Conservation (phyloP, 1,140 invertebrate species). For the Trichomalopsis sarcophagae region DNA sequence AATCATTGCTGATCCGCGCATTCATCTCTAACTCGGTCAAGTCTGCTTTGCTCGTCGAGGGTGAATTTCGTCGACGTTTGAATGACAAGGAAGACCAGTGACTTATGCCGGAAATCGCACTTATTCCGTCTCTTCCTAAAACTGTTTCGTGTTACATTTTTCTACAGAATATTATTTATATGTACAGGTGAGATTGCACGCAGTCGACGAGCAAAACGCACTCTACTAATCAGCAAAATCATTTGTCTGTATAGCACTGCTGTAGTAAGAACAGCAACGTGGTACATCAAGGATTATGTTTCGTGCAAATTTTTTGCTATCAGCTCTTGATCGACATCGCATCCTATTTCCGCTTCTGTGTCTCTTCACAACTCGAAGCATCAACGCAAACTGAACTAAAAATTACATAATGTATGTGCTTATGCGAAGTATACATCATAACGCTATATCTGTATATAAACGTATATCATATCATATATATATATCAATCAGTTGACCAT, state of each 20-base stretch:
- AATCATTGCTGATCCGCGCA: not conserved
- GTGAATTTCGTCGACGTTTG: conserved; percentile 34
- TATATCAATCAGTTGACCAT: conserved; percentile 36
- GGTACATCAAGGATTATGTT: conserved; percentile 17
- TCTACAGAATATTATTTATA: conserved; percentile 43
- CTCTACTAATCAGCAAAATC: conserved; percentile 18
- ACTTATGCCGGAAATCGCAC: conserved; percentile 33
- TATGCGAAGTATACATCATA: conserved; percentile 38
- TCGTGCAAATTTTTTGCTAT: conserved; percentile 20
- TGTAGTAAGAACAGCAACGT: not conserved
- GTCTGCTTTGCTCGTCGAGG: conserved; percentile 15
- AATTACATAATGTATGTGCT: conserved; percentile 41
- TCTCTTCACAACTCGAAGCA: conserved; percentile 19
- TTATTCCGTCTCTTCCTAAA: conserved; percentile 19
- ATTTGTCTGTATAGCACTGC: not conserved
- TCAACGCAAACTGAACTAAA: conserved; percentile 36
- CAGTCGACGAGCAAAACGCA: conserved; percentile 24
- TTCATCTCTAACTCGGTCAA: conserved; percentile 11
- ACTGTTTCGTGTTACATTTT: conserved; percentile 28
- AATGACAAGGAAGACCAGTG: conserved; percentile 49
- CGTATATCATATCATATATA: conserved; percentile 11
- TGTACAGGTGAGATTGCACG: conserved; percentile 40
- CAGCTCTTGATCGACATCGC: conserved; percentile 20
- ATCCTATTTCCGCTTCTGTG: conserved; percentile 18
- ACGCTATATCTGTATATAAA: conserved; percentile 26